A percentile compares a stretch with the other conserved stretches of the same genome.
Evolutionary conservation across 2,113 vertebrate species (phyloP).

Genomic region (Atlantisia rogersi): DNA sequence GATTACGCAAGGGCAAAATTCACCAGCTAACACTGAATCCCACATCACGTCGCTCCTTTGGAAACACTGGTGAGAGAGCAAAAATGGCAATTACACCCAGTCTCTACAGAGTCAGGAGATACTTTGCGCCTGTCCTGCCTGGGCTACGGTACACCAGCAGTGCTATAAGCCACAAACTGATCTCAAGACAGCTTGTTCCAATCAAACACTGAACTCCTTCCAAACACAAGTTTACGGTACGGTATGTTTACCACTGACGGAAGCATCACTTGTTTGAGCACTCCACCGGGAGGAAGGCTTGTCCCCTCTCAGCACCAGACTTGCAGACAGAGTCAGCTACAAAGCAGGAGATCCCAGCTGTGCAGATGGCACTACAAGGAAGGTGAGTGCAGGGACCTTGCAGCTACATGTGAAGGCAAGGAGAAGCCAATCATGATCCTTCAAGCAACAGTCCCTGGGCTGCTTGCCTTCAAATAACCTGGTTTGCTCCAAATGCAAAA

Average conservation of each 20-base stretch:
- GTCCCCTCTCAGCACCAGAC: not conserved
- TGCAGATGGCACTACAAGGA: not conserved
- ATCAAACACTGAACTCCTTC: not conserved
- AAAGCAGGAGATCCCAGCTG: not conserved
- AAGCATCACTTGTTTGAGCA: not conserved
- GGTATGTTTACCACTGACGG: not conserved
- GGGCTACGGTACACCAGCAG: not conserved
- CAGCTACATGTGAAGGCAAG: not conserved
- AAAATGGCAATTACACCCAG: not conserved
- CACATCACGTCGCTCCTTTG: not conserved
- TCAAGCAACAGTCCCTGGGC: not conserved
- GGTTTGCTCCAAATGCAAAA: not conserved
- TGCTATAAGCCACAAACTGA: not conserved
- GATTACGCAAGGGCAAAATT: not conserved
- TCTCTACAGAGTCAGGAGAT: not conserved
- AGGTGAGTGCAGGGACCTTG: not conserved
- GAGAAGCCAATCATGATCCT: not conserved
- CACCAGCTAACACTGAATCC: slow-evolving; percentile 13
- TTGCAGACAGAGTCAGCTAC: not conserved
- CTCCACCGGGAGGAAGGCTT: not conserved
- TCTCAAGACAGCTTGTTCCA: not conserved
- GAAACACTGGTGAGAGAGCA: not conserved
- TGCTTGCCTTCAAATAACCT: not conserved
- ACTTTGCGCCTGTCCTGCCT: not conserved
- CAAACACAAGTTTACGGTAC: accelerated